Conservation (phyloP, 1,140 invertebrate genomes). For the Pentalonia nigronervosa region DNA sequence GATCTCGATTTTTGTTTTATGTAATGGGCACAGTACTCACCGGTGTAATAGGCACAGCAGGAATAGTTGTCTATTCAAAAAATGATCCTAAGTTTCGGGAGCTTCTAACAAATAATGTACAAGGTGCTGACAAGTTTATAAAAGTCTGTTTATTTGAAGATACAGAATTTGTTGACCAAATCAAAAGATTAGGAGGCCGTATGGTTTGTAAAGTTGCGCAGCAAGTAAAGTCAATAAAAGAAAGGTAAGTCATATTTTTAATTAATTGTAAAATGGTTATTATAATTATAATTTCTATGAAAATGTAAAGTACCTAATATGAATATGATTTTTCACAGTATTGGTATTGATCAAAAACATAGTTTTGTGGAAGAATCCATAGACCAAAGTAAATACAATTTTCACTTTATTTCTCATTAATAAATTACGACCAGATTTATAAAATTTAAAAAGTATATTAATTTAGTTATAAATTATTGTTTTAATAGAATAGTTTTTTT, state of each 20-base stretch:
- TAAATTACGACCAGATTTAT: not conserved
- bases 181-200: conserved; percentile 26
- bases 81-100: conserved; percentile 74
- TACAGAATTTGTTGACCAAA: conserved; percentile 63
- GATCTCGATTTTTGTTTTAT: conserved; percentile 54
- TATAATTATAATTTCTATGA: not conserved
- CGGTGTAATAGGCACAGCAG: conserved; percentile 67
- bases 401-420: not conserved
- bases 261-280: not conserved
- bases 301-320: not conserved
- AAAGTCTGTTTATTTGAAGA: conserved; percentile 75
- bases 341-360: conserved; percentile 4
- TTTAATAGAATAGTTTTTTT: too few relatives aligned
- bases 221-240: conserved; percentile 41
- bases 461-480: not conserved
- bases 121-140: conserved; percentile 72
- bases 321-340: not conserved
- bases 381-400: conserved; percentile 10
- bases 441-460: not conserved
- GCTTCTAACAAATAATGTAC: conserved; percentile 72
- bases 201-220: conserved; percentile 20
- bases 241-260: not conserved
- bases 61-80: conserved; percentile 70
- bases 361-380: conserved; percentile 17
- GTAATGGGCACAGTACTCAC: conserved; percentile 64